These are phyloP conservation scores for Plebejus melissa DNA, from an alignment of 2,888 invertebrate species.

Conservation along the genomic window DNA sequence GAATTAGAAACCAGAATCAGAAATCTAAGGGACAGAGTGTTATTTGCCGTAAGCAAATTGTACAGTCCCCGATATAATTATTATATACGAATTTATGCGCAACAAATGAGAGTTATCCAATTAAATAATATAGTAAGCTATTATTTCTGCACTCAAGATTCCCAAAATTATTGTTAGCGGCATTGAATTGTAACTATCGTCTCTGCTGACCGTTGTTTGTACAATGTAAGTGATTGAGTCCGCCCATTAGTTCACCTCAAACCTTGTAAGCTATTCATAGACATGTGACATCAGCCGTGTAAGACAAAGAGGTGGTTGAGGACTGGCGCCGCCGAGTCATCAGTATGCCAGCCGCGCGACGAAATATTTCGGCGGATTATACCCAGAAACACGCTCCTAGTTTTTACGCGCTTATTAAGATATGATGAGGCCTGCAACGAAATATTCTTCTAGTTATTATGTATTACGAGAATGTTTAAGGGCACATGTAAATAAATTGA, in stretches of 20 bases:
- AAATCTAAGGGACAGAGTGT: too few relatives aligned
- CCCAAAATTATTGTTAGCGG: too few relatives aligned
- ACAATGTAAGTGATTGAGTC: not conserved
- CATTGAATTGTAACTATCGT: too few relatives aligned
- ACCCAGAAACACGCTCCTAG: constrained; percentile 4
- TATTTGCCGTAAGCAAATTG: too few relatives aligned
- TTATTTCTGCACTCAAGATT: too few relatives aligned
- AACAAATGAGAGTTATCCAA: too few relatives aligned
- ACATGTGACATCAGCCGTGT: constrained; percentile 18
- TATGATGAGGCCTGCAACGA: not conserved
- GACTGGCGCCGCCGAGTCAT: constrained; percentile 22
- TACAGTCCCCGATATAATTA: too few relatives aligned
- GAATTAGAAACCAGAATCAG: too few relatives aligned
- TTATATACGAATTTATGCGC: too few relatives aligned
- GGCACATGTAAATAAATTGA: too few relatives aligned
- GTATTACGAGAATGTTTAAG: not conserved
- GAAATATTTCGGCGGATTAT: constrained; percentile 23
- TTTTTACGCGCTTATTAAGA: constrained; percentile 25
- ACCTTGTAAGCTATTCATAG: constrained; percentile 18
- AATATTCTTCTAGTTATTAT: not conserved
- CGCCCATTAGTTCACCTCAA: constrained; percentile 1
- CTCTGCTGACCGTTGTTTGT: not conserved
- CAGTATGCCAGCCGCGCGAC: constrained; percentile 5
- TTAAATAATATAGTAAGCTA: too few relatives aligned
- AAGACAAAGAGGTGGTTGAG: constrained; percentile 25